Conservation (phyloP, 2,113 vertebrate species). For the Pteronura brasiliensis region DNA sequence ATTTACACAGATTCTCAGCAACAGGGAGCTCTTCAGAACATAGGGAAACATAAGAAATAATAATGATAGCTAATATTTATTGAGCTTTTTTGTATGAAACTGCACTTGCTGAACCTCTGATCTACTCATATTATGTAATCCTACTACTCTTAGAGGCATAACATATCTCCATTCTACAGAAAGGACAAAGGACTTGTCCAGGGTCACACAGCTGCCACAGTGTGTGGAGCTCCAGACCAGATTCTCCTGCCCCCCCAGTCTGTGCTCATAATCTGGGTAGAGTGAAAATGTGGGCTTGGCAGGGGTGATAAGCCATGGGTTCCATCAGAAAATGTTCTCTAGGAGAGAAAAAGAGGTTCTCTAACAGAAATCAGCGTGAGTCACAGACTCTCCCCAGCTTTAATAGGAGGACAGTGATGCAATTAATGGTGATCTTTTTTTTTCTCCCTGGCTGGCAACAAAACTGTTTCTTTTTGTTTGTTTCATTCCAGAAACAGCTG, state of each 20-base stretch:
- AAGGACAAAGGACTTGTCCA: neutral
- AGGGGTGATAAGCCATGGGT: neutral
- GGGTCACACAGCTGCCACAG: neutral
- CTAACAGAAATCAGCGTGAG: neutral
- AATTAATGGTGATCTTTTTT: neutral
- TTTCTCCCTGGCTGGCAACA: neutral
- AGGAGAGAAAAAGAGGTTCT: neutral
- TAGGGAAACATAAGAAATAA: neutral
- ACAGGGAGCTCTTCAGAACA: neutral
- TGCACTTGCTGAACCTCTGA: neutral
- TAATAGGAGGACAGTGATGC: neutral
- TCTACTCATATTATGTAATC: neutral
- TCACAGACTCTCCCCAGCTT: neutral
- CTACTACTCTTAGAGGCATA: neutral
- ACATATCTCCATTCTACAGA: neutral
- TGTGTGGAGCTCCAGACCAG: neutral
- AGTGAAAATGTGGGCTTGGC: neutral
- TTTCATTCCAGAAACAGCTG: constrained; percentile 69
- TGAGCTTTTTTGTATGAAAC: neutral
- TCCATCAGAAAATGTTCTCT: neutral
- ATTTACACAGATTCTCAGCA: neutral
- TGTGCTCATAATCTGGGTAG: neutral
- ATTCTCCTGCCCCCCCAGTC: neutral
- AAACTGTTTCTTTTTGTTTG: neutral
- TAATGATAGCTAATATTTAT: neutral